Percentiles rank a stretch among this genome's conserved stretches.
Conservation (phyloP, 1,140 invertebrate species). For the Vanessa tameamea region DNA sequence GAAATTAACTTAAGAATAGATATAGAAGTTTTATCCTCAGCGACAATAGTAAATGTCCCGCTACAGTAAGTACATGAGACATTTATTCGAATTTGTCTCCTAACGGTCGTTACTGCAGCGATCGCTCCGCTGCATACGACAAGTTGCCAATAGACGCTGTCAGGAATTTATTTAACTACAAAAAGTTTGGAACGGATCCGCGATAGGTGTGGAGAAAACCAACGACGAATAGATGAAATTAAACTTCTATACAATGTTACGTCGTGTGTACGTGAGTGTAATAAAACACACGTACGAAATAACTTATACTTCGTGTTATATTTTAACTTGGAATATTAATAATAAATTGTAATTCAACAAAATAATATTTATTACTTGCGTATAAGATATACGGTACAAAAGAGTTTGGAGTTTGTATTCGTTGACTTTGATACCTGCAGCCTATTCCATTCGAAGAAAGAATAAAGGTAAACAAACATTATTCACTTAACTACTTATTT, state of each 20-base stretch:
- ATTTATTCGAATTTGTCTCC: conserved; percentile 21
- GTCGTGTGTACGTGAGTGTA: too few species aligned
- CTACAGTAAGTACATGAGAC: conserved; percentile 6
- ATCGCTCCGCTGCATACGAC: conserved; percentile 11
- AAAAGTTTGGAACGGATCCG: not conserved
- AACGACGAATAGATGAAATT: not conserved
- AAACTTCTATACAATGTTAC: not conserved
- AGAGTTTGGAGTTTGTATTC: too few species aligned
- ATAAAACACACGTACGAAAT: too few species aligned
- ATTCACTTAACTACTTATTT: too few species aligned
- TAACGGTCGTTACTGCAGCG: conserved; percentile 9
- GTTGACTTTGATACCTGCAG: too few species aligned
- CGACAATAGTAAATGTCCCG: not conserved
- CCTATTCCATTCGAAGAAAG: too few species aligned
- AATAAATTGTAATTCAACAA: too few species aligned
- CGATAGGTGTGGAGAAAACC: not conserved
- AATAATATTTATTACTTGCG: too few species aligned
- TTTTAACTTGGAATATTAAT: too few species aligned
- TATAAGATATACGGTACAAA: too few species aligned
- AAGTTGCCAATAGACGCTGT: conserved; percentile 22
- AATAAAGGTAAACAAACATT: too few species aligned
- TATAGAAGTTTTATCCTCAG: conserved; percentile 1
- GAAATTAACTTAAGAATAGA: not conserved
- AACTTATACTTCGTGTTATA: too few species aligned
- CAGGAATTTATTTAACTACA: conserved; percentile 3